Evolutionary conservation across 2,888 invertebrate genomes (phyloP).

Genomic region (Carpatolechia fugitivella): DNA sequence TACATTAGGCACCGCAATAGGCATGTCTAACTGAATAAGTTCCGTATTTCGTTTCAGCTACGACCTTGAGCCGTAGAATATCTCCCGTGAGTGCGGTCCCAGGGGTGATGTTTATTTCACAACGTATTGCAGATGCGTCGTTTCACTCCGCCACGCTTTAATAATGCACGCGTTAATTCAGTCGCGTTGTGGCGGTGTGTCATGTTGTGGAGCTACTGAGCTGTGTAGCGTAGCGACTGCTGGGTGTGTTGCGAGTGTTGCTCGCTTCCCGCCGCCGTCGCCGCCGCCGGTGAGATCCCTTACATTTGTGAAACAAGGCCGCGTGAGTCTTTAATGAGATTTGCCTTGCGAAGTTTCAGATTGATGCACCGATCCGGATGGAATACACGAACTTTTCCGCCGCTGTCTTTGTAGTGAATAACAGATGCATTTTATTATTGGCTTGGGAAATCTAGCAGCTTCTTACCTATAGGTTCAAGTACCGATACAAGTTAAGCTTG

Average conservation of each 20-base stretch:
- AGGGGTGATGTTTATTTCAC: slow-evolving; percentile 36
- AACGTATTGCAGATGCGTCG: slow-evolving; percentile 38
- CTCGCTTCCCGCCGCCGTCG: slow-evolving; percentile 14
- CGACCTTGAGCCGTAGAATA: neutral
- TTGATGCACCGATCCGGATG: slow-evolving; percentile 1
- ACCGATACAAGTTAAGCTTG: too few species aligned
- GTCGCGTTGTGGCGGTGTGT: slow-evolving; percentile 2
- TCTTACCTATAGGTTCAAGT: too few species aligned
- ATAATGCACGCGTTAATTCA: slow-evolving; percentile 40
- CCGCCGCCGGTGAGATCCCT: neutral
- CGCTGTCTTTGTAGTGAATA: neutral
- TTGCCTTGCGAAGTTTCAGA: slow-evolving; percentile 5
- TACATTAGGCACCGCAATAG: too few species aligned
- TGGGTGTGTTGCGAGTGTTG: slow-evolving; percentile 15
- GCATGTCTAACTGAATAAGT: neutral
- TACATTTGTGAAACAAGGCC: slow-evolving; percentile 14
- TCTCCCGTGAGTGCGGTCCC: slow-evolving; percentile 1
- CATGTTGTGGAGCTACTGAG: neutral
- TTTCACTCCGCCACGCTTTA: slow-evolving; percentile 31
- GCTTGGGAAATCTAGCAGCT: neutral
- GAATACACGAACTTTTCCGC: neutral
- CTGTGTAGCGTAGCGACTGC: neutral
- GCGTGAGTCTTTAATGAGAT: slow-evolving; percentile 11
- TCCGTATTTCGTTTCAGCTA: neutral
- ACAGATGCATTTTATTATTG: neutral